Evolutionary conservation across 2,797 vertebrate species (phyloP), one percentile per base, ranked within the genome.

Genomic region (Notolabrus celidotus): DNA sequence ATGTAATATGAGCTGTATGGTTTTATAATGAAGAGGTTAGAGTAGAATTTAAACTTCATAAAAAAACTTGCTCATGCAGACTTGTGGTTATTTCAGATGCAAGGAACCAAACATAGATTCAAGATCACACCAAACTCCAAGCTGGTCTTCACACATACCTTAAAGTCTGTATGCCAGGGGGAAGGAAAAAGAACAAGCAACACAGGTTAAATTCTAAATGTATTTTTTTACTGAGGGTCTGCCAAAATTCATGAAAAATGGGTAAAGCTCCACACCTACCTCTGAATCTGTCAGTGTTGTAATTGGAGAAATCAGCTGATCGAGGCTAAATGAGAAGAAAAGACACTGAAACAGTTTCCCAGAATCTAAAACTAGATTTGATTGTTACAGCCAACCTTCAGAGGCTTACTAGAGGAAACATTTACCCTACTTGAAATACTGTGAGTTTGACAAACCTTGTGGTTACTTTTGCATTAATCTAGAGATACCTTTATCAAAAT

Each of bases 221-320:
- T 46, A 46, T 19, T 53, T 47, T n/a, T 20, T 0, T 10, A 29
- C 4, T 25, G 22, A 50, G 39, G 25, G 3, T n/a, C n/a, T 20
- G 31, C 0, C 16, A 25, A 38, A 20, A 33, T 6, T 10, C 36
- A 67, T 12, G 25, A 36, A 3, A 33, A 36, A n/a, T 51, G 17
- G 5, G 31, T 1, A 25, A 25, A 8, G 27, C 12, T 55, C 11
- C 17, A 31, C 12, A 64, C 91, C 91, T 79, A 98, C 97, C 96
- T 95, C 92, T 93, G 17, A 92, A 83, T 83, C 92, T 94, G 25
- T 92, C 91, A n/a, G 93, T 94, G 87, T 92, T 94, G 84, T 95
- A 96, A 79, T 94, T 94, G 42, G 93, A 95, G 71, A 96, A 97
- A 83, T 97, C 96, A 0, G 95, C 96, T 54, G 96, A 96, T 46